phyloP scores from a whole-genome alignment of 2,888 invertebrate species.

The Tuberolachnus salignus region DNA sequence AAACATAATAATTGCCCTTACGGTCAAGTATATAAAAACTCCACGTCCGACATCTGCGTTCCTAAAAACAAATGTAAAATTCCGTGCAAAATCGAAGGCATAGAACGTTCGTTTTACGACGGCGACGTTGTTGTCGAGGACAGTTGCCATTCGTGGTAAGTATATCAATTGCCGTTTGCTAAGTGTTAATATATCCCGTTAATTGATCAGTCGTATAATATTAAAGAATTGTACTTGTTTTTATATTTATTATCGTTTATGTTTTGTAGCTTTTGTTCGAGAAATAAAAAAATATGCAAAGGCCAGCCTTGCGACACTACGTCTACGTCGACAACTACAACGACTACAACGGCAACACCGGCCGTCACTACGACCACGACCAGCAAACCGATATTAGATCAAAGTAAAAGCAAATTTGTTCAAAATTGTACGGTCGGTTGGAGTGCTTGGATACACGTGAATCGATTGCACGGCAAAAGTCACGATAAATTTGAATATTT shows the following conservation, averaged over 20 bases:
- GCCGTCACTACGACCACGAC: conserved; percentile 22
- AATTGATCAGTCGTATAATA: too few species aligned
- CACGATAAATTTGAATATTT: conserved; percentile 7
- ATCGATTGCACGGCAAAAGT: conserved; percentile 17
- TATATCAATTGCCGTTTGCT: not conserved
- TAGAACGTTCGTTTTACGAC: conserved; percentile 68
- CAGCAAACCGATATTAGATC: conserved; percentile 27
- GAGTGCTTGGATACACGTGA: conserved; percentile 42
- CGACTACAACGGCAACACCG: too few species aligned
- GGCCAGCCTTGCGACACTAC: conserved; percentile 71
- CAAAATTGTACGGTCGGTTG: conserved; percentile 61
- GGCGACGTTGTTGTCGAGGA: conserved; percentile 79
- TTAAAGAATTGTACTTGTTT: not conserved
- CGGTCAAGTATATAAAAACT: conserved; percentile 76
- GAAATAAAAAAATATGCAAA: conserved; percentile 72
- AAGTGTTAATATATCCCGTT: too few species aligned
- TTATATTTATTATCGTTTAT: not conserved
- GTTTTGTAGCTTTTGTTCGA: conserved; percentile 69
- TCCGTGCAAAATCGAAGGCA: conserved; percentile 66
- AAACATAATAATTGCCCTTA: conserved; percentile 74
- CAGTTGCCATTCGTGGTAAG: conserved; percentile 77
- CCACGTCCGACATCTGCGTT: conserved; percentile 74
- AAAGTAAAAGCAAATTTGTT: conserved; percentile 6
- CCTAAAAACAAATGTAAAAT: conserved; percentile 74
- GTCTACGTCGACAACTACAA: conserved; percentile 59